Conservation (phyloP, 2,888 invertebrate genomes). For the Lochmaea capreae region DNA sequence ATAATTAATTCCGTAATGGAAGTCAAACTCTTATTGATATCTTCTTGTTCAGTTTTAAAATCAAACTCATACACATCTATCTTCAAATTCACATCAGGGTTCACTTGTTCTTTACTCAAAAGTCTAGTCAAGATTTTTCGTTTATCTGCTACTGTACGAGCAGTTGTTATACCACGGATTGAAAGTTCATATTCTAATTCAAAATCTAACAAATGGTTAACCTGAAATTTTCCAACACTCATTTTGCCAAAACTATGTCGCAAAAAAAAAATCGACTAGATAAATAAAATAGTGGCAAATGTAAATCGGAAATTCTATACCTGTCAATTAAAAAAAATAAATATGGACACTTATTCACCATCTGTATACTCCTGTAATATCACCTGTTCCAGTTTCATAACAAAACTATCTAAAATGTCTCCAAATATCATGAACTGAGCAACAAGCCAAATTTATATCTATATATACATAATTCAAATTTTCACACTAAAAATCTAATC, state of each 20-base stretch:
- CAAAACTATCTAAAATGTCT: too few relatives aligned
- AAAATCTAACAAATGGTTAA: constrained; percentile 20
- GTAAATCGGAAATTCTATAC: too few relatives aligned
- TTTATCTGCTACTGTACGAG: constrained; percentile 14
- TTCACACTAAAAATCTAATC: too few relatives aligned
- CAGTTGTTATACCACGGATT: neutral
- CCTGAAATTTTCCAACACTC: constrained; percentile 20
- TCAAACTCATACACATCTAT: neutral
- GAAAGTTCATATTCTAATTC: neutral
- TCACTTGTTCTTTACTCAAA: constrained; percentile 25
- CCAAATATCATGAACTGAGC: too few relatives aligned
- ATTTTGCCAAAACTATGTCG: constrained; percentile 21
- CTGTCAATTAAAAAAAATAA: too few relatives aligned
- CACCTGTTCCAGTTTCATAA: too few relatives aligned
- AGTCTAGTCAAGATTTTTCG: constrained; percentile 29
- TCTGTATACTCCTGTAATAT: too few relatives aligned
- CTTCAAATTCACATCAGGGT: constrained; percentile 7
- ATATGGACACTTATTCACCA: too few relatives aligned
- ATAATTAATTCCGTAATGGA: neutral
- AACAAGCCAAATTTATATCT: too few relatives aligned
- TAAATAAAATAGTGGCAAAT: too few relatives aligned
- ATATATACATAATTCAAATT: too few relatives aligned
- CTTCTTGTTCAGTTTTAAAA: neutral
- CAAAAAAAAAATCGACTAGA: too few relatives aligned
- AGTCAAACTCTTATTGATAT: neutral